Percentiles rank a stretch among this genome's conserved stretches.
Conservation (phyloP, 2,888 invertebrate genomes). For the Tachina lurida region DNA sequence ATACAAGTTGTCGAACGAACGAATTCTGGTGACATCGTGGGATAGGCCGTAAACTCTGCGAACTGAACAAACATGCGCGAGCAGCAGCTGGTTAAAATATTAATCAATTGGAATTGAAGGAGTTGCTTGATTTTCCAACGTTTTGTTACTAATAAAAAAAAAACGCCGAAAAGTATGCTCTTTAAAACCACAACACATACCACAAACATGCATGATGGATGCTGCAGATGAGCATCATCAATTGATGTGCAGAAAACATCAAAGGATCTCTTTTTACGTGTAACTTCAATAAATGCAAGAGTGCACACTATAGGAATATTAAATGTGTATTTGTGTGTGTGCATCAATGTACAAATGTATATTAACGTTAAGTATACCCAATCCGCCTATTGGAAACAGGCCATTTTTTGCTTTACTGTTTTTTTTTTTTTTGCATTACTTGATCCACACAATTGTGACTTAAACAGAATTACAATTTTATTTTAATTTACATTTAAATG, state of each 20-base stretch:
- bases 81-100: neutral
- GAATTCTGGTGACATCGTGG: no score
- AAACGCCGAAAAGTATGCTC: constrained; percentile 50
- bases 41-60: no score
- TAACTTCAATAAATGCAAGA: constrained; percentile 10
- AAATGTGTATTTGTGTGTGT: neutral
- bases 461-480: constrained; percentile 81
- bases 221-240: constrained; percentile 15
- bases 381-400: neutral
- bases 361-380: constrained; percentile 1
- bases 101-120: neutral
- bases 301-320: neutral
- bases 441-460: constrained; percentile 72
- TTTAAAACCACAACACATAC: constrained; percentile 35
- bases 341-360: neutral
- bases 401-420: neutral
- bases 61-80: no score
- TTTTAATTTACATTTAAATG: constrained; percentile 82
- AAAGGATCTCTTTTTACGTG: constrained; percentile 42
- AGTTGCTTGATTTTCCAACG: neutral
- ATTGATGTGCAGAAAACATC: constrained; percentile 44
- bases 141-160: neutral
- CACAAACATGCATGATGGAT: constrained; percentile 2
- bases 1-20: no score
- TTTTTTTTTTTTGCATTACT: neutral